Evolutionary conservation across 2,797 vertebrate species (phyloP), one percentile per base, ranked within the genome.

Genomic region (Thalassophryne amazonica): DNA sequence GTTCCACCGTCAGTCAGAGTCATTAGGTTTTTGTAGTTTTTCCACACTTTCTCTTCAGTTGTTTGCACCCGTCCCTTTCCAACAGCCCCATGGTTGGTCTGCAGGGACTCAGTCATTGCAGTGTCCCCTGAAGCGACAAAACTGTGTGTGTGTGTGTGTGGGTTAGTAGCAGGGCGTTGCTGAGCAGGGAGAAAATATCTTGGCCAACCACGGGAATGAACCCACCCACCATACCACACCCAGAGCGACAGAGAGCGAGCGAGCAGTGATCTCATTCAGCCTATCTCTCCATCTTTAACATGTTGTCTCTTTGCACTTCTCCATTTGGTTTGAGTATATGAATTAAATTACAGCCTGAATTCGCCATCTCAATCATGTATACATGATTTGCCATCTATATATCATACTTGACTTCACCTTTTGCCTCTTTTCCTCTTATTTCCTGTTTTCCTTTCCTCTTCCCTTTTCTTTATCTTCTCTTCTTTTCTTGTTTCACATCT

Each of bases 181-280:
- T 88, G 83, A 78, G 81, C 73, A 78, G 81, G 85, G 81, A 78
- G 78, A 89, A 91, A 89, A 88, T 89, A 89, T 81, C 81, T 71
- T 70, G 54, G 67, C 61, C 63, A 55, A 88, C 87, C 83, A 42
- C 80, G 46, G 59, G 82, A 80, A 76, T 57, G 72, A 74, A 85
- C 76, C 77, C 84, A 85, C 88, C 83, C 66, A 75, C 81, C 76
- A 67, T 71, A 85, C 88, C 85, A 89, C 78, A 84, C 83, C 76
- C 80, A 82, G 70, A 70, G 71, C 63, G 73, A 53, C 20, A 13
- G 52, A 3, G 11, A 67, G 35, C 2, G 47, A 31, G 55, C 6
- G 42, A 60, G 60, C 50, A 57, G 39, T 49, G 60, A 53, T 65
- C 64, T 33, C 41, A 20, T 13, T 52, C 21, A 22, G 2, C 9